Evolutionary conservation across 2,888 invertebrate species (phyloP).

Genomic region (Rotaria socialis): DNA sequence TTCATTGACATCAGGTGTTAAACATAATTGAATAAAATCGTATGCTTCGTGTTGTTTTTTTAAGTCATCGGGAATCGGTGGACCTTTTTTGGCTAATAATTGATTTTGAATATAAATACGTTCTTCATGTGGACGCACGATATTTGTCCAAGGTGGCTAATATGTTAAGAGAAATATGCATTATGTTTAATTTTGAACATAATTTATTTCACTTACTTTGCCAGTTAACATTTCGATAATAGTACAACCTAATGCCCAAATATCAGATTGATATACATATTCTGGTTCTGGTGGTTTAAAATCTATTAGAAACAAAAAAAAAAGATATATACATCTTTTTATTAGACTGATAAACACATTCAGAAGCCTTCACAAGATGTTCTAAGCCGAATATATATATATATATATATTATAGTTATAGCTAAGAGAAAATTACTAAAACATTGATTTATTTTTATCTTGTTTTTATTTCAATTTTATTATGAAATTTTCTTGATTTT

Average conservation of each 20-base stretch:
- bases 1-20: slow-evolving; percentile 5
- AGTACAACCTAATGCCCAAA: slow-evolving; percentile 29
- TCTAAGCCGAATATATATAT: no score
- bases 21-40: slow-evolving; percentile 14
- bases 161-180: background rate
- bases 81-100: slow-evolving; percentile 26
- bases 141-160: slow-evolving; percentile 2
- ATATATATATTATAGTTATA: no score
- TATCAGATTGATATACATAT: slow-evolving; percentile 30
- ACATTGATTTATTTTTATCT: no score
- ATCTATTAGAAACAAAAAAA: background rate
- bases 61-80: background rate
- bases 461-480: no score
- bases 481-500: no score
- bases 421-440: no score
- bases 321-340: background rate
- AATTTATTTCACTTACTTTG: background rate
- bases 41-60: background rate
- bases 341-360: no score
- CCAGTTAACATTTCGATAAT: slow-evolving; percentile 24
- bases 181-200: no score
- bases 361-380: no score
- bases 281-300: slow-evolving; percentile 37
- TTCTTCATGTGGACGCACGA: slow-evolving; percentile 3
- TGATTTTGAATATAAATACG: slow-evolving; percentile 31